phyloP scores from a whole-genome alignment of 2,888 invertebrate species.

The Baccha elongata region DNA sequence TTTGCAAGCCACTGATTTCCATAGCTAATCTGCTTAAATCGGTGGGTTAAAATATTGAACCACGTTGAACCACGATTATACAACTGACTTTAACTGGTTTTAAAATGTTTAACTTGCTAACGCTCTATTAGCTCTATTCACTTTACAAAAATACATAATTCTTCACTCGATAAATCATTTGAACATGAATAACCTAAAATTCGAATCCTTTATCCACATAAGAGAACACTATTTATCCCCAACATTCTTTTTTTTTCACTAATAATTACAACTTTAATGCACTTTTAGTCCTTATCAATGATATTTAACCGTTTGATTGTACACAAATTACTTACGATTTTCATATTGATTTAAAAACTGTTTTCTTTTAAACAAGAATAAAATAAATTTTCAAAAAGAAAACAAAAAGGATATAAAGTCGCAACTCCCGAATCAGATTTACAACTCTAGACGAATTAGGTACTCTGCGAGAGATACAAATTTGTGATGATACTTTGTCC shows the following conservation, averaged over 20 bases:
- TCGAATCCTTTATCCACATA: too few species aligned
- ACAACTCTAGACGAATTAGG: constrained; percentile 10
- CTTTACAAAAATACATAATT: too few species aligned
- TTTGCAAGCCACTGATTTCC: too few species aligned
- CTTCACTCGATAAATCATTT: too few species aligned
- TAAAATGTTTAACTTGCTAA: too few species aligned
- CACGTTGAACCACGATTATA: too few species aligned
- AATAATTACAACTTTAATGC: not conserved
- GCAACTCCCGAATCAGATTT: constrained; percentile 43
- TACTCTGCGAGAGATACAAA: constrained; percentile 59
- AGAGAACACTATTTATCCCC: too few species aligned
- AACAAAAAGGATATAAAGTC: constrained; percentile 34
- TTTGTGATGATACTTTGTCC: constrained; percentile 70
- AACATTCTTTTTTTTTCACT: not conserved
- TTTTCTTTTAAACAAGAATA: constrained; percentile 8
- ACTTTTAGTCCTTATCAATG: constrained; percentile 43
- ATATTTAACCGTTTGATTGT: constrained; percentile 6
- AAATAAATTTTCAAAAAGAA: not conserved
- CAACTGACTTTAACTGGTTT: too few species aligned
- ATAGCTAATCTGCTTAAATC: too few species aligned
- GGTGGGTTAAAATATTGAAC: too few species aligned
- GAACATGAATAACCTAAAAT: too few species aligned
- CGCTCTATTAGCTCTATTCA: too few species aligned
- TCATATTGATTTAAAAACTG: constrained; percentile 49
- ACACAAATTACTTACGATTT: constrained; percentile 65